phyloP scores from a whole-genome alignment of 2,888 invertebrate species.

The Hydriomena furcata region DNA sequence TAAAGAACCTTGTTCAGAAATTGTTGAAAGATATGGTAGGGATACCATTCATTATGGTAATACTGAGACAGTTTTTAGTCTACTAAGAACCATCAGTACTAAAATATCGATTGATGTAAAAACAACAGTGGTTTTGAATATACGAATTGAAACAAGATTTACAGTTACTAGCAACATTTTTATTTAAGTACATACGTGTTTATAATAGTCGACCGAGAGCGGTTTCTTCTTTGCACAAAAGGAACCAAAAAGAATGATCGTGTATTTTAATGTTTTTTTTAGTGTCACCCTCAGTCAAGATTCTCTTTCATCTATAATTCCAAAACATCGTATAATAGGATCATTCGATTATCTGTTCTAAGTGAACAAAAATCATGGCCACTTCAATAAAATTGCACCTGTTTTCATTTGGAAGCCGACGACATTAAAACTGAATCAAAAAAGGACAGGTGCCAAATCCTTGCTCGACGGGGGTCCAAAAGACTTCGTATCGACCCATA shows the following conservation, averaged over 20 bases:
- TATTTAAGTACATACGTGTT: too few species aligned
- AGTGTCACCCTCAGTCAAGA: too few species aligned
- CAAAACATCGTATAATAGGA: too few species aligned
- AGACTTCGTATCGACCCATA: slow-evolving; percentile 71
- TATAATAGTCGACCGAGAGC: too few species aligned
- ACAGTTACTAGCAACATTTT: too few species aligned
- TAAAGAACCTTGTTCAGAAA: slow-evolving; percentile 52
- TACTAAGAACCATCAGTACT: neutral
- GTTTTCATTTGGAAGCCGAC: slow-evolving; percentile 67
- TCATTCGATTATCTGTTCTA: neutral
- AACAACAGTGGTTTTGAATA: too few species aligned
- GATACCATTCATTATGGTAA: slow-evolving; percentile 37
- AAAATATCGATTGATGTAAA: neutral
- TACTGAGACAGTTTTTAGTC: slow-evolving; percentile 1
- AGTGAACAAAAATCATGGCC: slow-evolving; percentile 36
- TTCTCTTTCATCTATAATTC: too few species aligned
- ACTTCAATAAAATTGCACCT: slow-evolving; percentile 65
- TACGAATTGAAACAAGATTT: too few species aligned
- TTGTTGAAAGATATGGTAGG: slow-evolving; percentile 40
- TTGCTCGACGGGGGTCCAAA: slow-evolving; percentile 71
- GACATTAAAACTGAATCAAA: slow-evolving; percentile 68
- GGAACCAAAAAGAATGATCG: too few species aligned
- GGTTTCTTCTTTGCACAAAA: too few species aligned
- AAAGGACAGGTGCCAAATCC: slow-evolving; percentile 77
- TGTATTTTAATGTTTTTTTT: too few species aligned